Percentiles rank a stretch among this genome's conserved stretches.
Evolutionary conservation across 2,888 invertebrate genomes (phyloP).

Genomic region (Diachrysia chrysitis): DNA sequence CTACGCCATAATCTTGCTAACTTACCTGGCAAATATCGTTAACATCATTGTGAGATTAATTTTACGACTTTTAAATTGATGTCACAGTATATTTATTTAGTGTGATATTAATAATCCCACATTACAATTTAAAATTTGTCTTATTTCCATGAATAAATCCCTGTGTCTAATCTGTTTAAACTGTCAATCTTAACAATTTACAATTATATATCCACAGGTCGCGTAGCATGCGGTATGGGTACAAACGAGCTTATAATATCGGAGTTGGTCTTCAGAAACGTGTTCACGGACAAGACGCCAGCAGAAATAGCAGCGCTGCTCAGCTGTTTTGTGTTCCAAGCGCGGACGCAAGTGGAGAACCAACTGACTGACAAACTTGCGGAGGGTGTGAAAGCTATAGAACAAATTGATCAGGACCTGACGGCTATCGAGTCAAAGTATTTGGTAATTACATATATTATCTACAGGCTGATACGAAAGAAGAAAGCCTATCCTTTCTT

Average conservation of each 20-base stretch:
- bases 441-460: conserved; percentile 79
- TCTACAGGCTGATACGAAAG: background rate
- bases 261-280: conserved; percentile 97
- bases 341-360: conserved; percentile 91
- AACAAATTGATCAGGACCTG: conserved; percentile 91
- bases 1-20: too few species aligned
- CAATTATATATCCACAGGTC: conserved; percentile 59
- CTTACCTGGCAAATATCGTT: too few species aligned
- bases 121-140: too few species aligned
- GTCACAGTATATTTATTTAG: too few species aligned
- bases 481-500: too few species aligned
- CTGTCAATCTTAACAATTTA: too few species aligned
- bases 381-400: conserved; percentile 91
- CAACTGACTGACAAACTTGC: conserved; percentile 89
- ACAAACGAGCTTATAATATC: conserved; percentile 97
- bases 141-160: too few species aligned
- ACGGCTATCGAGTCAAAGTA: conserved; percentile 91
- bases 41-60: too few species aligned
- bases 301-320: conserved; percentile 98
- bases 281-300: conserved; percentile 95
- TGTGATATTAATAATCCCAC: too few species aligned
- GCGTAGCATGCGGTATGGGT: conserved; percentile 86
- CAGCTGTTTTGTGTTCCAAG: conserved; percentile 97
- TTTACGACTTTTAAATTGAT: too few species aligned
- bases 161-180: too few species aligned